phyloP scores from a whole-genome alignment of 2,113 vertebrate genomes.

The Orthonyx spaldingii region DNA sequence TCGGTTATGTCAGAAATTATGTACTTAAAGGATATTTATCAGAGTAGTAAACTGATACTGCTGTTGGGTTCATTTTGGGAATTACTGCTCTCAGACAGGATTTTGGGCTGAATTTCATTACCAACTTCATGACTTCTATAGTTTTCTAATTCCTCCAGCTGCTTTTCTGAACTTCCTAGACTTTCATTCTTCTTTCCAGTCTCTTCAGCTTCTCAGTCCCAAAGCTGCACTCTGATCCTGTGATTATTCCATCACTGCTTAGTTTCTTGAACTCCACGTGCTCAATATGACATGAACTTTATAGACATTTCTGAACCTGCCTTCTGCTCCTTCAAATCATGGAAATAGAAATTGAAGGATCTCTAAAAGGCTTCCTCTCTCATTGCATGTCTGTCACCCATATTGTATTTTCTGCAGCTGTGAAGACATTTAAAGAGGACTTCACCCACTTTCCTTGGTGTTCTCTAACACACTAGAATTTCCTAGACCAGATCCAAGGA shows the following conservation, averaged over 20 bases:
- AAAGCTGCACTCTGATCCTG: not conserved
- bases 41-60: not conserved
- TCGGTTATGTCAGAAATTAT: not conserved
- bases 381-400: not conserved
- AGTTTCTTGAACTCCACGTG: not conserved
- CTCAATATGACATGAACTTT: not conserved
- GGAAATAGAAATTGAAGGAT: not conserved
- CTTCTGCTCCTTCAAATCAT: not conserved
- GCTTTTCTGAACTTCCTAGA: not conserved
- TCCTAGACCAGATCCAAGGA: not conserved
- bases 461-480: not conserved
- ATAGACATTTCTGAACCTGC: not conserved
- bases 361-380: not conserved
- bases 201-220: not conserved
- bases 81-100: conserved; percentile 16
- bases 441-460: not conserved
- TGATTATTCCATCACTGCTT: not conserved
- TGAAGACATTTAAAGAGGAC: not conserved
- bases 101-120: conserved; percentile 16
- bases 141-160: conserved; percentile 20
- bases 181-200: not conserved
- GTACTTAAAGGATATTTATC: conserved; percentile 29
- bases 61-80: conserved; percentile 6
- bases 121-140: not conserved
- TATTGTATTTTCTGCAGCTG: not conserved